These are phyloP conservation scores for Brachymystax lenok DNA, from an alignment of 2,797 vertebrate genomes.

Conservation along the genomic window DNA sequence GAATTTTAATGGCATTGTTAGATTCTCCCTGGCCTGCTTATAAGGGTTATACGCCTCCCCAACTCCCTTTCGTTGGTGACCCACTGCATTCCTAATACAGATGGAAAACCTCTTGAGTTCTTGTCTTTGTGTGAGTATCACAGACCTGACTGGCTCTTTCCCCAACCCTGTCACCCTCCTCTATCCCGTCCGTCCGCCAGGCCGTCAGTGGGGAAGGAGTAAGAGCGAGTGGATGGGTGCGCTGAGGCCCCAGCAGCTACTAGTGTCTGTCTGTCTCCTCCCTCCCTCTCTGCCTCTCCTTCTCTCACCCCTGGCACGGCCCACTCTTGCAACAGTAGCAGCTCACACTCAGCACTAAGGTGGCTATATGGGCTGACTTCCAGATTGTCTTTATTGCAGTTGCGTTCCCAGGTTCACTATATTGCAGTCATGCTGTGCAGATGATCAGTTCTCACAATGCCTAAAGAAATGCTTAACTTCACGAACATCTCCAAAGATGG, in stretches of 20 bases:
- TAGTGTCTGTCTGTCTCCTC: constrained; percentile 10
- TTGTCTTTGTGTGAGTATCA: neutral
- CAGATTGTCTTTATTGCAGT: neutral
- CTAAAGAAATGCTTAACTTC: neutral
- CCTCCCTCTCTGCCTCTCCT: constrained; percentile 10
- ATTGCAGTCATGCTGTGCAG: constrained; percentile 34
- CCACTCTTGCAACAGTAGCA: constrained; percentile 9
- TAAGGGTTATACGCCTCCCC: neutral
- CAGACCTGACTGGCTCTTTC: constrained; percentile 53
- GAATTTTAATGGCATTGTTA: neutral
- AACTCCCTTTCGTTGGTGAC: neutral
- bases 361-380: constrained; percentile 31
- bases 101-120: constrained; percentile 3
- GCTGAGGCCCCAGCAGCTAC: constrained; percentile 48
- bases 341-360: neutral
- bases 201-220: constrained; percentile 21
- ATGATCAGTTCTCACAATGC: neutral
- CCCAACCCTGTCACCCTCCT: constrained; percentile 55
- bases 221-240: constrained; percentile 22
- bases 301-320: constrained; percentile 9
- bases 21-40: neutral
- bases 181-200: constrained; percentile 16
- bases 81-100: constrained; percentile 19
- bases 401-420: constrained; percentile 16
- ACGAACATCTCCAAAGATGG: neutral